These are phyloP conservation scores for Pterophyllum scalare DNA, from an alignment of 2,113 vertebrate genomes.

Conservation along the genomic window DNA sequence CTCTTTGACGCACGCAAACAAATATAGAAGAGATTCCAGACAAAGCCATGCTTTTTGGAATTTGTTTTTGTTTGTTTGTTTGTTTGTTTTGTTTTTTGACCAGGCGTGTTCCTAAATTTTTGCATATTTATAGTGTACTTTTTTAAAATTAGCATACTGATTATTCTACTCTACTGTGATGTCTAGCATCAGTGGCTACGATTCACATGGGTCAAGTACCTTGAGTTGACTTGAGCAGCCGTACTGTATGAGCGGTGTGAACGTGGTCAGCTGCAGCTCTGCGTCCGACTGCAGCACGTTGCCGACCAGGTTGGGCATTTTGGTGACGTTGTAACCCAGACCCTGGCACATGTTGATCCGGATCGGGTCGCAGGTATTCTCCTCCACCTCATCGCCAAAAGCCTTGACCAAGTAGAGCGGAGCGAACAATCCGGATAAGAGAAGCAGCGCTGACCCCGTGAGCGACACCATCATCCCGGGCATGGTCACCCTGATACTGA, in stretches of 20 bases:
- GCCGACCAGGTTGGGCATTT: conserved; percentile 98
- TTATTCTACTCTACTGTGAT: neutral
- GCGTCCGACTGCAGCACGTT: conserved; percentile 97
- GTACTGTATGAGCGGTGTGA: conserved; percentile 98
- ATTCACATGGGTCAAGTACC: conserved; percentile 74
- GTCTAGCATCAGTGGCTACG: neutral
- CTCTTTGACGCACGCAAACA: conserved; percentile 25
- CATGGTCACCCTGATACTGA: conserved; percentile 42
- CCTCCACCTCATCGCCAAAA: conserved; percentile 91
- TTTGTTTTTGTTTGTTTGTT: neutral
- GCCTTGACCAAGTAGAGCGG: conserved; percentile 52
- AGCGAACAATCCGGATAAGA: conserved; percentile 58
- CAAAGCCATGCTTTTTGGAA: conserved; percentile 24
- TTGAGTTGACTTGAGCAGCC: conserved; percentile 97
- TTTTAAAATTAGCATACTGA: neutral
- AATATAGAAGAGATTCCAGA: conserved; percentile 42
- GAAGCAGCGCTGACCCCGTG: conserved; percentile 48
- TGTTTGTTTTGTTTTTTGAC: conserved; percentile 34
- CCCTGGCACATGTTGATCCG: conserved; percentile 98
- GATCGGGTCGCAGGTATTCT: conserved; percentile 95
- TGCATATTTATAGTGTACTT: neutral
- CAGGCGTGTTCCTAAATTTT: conserved; percentile 31
- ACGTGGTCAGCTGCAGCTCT: conserved; percentile 95
- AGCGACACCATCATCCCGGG: conserved; percentile 52
- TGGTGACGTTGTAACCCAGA: conserved; percentile 97